Evolutionary conservation across 2,888 invertebrate species (phyloP).

Genomic region (Autographa pulchrina): DNA sequence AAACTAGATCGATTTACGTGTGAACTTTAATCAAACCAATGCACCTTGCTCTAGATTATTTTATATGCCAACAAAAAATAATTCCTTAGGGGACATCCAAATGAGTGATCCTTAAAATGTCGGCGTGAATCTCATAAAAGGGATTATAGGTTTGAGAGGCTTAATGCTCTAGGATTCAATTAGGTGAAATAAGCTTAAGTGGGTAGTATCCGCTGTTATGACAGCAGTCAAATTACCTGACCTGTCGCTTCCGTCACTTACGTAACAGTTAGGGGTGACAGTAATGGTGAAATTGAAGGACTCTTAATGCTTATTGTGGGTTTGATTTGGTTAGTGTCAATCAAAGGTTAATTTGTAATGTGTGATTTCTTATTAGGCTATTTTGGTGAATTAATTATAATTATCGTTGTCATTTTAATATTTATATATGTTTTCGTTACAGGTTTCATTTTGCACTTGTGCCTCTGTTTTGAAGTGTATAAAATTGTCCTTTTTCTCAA

Average conservation of each 20-base stretch:
- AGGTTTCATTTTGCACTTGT: no score
- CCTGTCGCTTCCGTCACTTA: slow-evolving; percentile 80
- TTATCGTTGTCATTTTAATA: no score
- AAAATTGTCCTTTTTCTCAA: no score
- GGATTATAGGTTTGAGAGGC: slow-evolving; percentile 84
- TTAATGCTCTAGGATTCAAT: slow-evolving; percentile 89
- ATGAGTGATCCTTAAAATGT: slow-evolving; percentile 77
- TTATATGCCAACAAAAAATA: slow-evolving; percentile 74
- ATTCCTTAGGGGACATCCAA: slow-evolving; percentile 75
- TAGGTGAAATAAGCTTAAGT: slow-evolving; percentile 89
- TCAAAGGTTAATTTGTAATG: no score
- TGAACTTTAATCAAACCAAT: slow-evolving; percentile 50
- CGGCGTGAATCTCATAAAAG: slow-evolving; percentile 86
- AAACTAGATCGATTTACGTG: slow-evolving; percentile 53
- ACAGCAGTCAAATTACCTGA: slow-evolving; percentile 85
- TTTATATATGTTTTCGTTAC: no score
- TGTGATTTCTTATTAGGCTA: no score
- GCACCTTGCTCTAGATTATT: slow-evolving; percentile 70
- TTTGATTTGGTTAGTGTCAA: slow-evolving; percentile 17
- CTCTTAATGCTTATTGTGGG: slow-evolving; percentile 41
- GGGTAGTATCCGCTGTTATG: slow-evolving; percentile 87
- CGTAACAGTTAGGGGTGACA: slow-evolving; percentile 70
- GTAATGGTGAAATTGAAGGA: slow-evolving; percentile 59
- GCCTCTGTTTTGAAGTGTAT: no score
- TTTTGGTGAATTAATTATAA: no score